A percentile compares a stretch with the other conserved stretches of the same genome.
Conservation (phyloP, 2,797 vertebrate species). For the Aeoliscus strigatus region DNA sequence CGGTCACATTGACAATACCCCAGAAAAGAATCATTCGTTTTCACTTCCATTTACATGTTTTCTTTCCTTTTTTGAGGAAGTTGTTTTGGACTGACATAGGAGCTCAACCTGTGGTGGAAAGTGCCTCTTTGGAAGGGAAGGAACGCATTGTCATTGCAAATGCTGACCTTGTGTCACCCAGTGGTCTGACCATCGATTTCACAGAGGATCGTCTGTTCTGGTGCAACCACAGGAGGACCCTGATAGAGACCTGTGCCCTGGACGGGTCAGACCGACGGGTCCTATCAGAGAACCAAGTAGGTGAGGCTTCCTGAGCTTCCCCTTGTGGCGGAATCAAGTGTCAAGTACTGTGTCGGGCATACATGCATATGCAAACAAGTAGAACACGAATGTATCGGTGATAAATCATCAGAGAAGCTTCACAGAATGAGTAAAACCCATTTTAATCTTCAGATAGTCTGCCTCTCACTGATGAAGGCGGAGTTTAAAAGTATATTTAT, state of each 20-base stretch:
- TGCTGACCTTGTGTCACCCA: slow-evolving; percentile 78
- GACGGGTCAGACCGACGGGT: slow-evolving; percentile 83
- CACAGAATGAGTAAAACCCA: no score
- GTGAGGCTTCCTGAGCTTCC: slow-evolving; percentile 76
- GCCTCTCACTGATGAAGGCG: no score
- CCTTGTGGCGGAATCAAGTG: background rate
- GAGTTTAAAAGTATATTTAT: no score
- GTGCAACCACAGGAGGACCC: slow-evolving; percentile 80
- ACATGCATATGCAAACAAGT: slow-evolving; percentile 11
- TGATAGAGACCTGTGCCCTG: slow-evolving; percentile 81
- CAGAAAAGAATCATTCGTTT: background rate
- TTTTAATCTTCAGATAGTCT: no score
- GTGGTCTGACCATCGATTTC: slow-evolving; percentile 85
- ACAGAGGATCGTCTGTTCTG: slow-evolving; percentile 83
- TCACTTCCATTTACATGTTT: no score
- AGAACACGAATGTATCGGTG: background rate
- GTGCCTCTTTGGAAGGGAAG: slow-evolving; percentile 79
- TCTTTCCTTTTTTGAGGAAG: slow-evolving; percentile 74
- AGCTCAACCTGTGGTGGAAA: slow-evolving; percentile 76
- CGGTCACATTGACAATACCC: no score
- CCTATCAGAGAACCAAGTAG: slow-evolving; percentile 89
- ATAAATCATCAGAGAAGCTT: background rate
- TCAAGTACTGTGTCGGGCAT: slow-evolving; percentile 40
- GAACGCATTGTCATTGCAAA: slow-evolving; percentile 71
- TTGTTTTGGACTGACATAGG: slow-evolving; percentile 92